phyloP scores from a whole-genome alignment of 2,797 vertebrate species.

The Epinephelus malabaricus region DNA sequence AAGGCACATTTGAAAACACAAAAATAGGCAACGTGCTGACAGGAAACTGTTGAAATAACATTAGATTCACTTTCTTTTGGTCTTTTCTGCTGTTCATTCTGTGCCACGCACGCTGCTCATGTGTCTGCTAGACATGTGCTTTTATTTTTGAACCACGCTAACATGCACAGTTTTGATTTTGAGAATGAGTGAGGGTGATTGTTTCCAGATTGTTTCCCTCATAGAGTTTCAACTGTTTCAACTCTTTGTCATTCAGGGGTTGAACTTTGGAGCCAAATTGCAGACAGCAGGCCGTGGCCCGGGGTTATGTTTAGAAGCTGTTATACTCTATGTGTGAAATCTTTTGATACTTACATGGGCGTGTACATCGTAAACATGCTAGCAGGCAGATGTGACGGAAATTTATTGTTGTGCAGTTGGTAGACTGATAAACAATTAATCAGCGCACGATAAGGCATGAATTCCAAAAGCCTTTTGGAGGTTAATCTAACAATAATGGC shows the following conservation, averaged over 20 bases:
- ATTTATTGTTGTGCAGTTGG: conserved; percentile 6
- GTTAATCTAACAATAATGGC: conserved; percentile 40
- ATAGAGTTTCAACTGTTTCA: conserved; percentile 40
- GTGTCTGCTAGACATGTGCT: conserved; percentile 69
- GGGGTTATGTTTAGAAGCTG: conserved; percentile 31
- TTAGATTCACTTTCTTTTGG: neutral
- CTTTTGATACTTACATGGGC: conserved; percentile 15
- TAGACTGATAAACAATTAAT: conserved; percentile 28
- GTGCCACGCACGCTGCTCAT: conserved; percentile 35
- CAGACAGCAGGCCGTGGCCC: conserved; percentile 37
- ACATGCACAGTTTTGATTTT: conserved; percentile 69
- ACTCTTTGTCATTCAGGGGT: conserved; percentile 36
- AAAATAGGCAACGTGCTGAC: conserved; percentile 34
- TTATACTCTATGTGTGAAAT: conserved; percentile 22
- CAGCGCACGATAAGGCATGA: neutral
- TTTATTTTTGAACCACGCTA: conserved; percentile 70
- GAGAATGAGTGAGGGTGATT: conserved; percentile 63
- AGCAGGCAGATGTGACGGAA: conserved; percentile 21
- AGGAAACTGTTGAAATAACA: conserved; percentile 39
- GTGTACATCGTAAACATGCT: conserved; percentile 21
- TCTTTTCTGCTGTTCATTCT: conserved; percentile 22
- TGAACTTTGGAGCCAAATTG: conserved; percentile 39
- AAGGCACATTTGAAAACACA: conserved; percentile 31
- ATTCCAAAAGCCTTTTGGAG: neutral
- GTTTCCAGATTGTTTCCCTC: conserved; percentile 75